Evolutionary conservation across 2,888 invertebrate species (phyloP).

Genomic region (Sicus ferrugineus): DNA sequence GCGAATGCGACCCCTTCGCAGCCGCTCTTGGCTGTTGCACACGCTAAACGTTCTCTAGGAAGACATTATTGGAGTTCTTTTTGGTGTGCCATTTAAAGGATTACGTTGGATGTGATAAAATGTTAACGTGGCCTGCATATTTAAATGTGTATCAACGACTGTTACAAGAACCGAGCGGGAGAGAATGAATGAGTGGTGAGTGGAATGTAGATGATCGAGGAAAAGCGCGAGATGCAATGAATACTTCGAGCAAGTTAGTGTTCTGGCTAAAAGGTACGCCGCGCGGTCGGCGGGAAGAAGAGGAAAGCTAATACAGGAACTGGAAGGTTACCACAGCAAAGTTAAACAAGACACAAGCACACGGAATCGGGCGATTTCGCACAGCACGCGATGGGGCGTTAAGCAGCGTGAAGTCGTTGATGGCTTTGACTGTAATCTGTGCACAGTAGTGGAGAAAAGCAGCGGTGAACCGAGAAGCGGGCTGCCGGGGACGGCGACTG

Average conservation of each 20-base stretch:
- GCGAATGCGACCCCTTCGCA: too few relatives aligned
- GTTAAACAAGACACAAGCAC: neutral
- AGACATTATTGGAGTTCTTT: constrained; percentile 44
- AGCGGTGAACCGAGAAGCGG: too few relatives aligned
- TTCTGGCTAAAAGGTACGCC: neutral
- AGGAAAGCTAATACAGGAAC: too few relatives aligned
- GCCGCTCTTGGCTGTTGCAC: constrained; percentile 22
- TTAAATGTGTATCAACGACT: constrained; percentile 37
- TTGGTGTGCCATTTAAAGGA: constrained; percentile 46
- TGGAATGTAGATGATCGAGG: too few relatives aligned
- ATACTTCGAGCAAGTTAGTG: too few relatives aligned
- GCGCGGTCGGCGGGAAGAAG: neutral
- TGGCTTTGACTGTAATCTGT: constrained; percentile 44
- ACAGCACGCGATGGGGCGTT: constrained; percentile 2
- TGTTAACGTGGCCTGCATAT: constrained; percentile 46
- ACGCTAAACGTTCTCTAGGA: constrained; percentile 44
- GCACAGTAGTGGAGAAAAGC: too few relatives aligned
- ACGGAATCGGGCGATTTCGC: neutral
- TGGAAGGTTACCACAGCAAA: neutral
- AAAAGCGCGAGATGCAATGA: too few relatives aligned
- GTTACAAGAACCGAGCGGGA: too few relatives aligned
- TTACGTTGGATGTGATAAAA: constrained; percentile 48
- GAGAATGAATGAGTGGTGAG: too few relatives aligned
- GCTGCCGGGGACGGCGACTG: too few relatives aligned
- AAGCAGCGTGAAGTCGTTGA: constrained; percentile 31